Conservation (phyloP, 2,888 invertebrate species). For the Tinea semifulvella region DNA sequence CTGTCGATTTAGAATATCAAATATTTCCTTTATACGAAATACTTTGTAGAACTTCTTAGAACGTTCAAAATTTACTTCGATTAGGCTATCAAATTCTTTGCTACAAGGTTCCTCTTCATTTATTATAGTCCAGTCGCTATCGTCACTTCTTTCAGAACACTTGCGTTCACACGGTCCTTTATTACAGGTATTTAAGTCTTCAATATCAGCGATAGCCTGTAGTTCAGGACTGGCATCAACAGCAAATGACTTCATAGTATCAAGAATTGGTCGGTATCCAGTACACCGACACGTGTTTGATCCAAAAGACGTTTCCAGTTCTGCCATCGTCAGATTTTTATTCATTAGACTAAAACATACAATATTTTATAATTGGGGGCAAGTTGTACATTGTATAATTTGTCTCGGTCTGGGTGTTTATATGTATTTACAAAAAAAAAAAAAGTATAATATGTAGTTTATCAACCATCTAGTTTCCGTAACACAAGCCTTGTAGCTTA, state of each 20-base stretch:
- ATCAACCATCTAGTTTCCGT: no score
- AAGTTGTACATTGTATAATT: no score
- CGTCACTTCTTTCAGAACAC: constrained; percentile 31
- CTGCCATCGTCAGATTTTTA: constrained; percentile 67
- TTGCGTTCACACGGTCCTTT: constrained; percentile 29
- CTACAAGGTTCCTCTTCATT: constrained; percentile 33
- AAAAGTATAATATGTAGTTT: no score
- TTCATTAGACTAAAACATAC: constrained; percentile 54
- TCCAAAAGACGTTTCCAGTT: constrained; percentile 78
- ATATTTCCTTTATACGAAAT: constrained; percentile 48
- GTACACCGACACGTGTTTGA: constrained; percentile 84
- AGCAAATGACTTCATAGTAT: constrained; percentile 78
- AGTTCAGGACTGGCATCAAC: constrained; percentile 65
- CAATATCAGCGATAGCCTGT: neutral
- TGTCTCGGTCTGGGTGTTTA: no score
- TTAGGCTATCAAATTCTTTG: no score
- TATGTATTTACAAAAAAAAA: no score
- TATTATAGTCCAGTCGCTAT: constrained; percentile 33
- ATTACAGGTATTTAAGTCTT: neutral
- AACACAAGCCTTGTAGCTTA: no score
- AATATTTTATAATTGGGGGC: no score
- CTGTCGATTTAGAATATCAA: constrained; percentile 45
- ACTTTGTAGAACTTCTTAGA: constrained; percentile 57
- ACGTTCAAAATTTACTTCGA: constrained; percentile 39
- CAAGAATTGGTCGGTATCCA: constrained; percentile 79